phyloP scores from a whole-genome alignment of 1,140 invertebrate species.

The Meloidogyne chitwoodi region DNA sequence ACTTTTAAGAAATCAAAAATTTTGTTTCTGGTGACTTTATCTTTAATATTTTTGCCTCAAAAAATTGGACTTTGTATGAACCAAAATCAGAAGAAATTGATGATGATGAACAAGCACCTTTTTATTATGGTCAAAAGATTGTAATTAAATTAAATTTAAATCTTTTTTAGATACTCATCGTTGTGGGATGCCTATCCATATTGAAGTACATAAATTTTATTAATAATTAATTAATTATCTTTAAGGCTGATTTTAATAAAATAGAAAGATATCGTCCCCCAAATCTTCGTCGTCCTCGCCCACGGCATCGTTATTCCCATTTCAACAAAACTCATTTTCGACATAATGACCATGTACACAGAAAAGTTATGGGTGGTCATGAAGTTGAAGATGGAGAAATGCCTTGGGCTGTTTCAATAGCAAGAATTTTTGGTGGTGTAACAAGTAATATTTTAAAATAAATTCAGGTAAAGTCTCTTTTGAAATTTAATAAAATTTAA shows the following conservation, averaged over 20 bases:
- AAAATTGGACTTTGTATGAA: neutral
- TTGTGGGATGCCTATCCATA: neutral
- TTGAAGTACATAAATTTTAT: neutral
- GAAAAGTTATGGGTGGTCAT: slow-evolving; percentile 3
- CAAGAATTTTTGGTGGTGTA: too few relatives aligned
- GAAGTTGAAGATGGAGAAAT: neutral
- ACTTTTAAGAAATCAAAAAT: neutral
- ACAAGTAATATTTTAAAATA: too few relatives aligned
- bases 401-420: slow-evolving; percentile 4
- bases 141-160: neutral
- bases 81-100: neutral
- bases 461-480: too few relatives aligned
- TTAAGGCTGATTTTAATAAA: neutral
- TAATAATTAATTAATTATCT: neutral
- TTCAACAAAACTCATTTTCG: neutral
- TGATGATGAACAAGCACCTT: neutral
- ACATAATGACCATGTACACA: neutral
- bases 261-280: neutral
- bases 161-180: neutral
- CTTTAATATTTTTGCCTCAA: neutral
- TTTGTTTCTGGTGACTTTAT: neutral
- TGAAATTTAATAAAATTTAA: neutral
- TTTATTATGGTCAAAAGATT: neutral
- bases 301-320: neutral
- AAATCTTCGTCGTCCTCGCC: neutral